A percentile compares a stretch with the other conserved stretches of the same genome.
Evolutionary conservation across 2,888 invertebrate species (phyloP).

Genomic region (Abrostola tripartita): DNA sequence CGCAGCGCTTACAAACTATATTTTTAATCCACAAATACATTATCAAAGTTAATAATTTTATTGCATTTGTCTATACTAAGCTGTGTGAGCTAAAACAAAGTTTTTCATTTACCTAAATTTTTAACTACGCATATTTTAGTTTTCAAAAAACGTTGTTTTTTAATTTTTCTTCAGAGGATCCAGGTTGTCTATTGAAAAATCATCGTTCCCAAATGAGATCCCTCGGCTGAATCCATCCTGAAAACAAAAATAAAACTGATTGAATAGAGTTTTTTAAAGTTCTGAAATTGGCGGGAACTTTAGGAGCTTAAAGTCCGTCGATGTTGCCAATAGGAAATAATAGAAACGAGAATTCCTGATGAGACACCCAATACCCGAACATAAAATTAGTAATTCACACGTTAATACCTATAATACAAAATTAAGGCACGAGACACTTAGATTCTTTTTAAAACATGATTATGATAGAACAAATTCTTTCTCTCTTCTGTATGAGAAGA

Average conservation of each 20-base stretch:
- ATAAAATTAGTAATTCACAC: too few relatives aligned
- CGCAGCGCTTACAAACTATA: slow-evolving; percentile 69
- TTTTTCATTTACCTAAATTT: slow-evolving; percentile 65
- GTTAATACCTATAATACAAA: too few relatives aligned
- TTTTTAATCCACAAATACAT: slow-evolving; percentile 62
- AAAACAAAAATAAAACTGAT: slow-evolving; percentile 66
- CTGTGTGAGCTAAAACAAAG: slow-evolving; percentile 74
- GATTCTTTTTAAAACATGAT: too few relatives aligned
- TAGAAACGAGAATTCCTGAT: neutral
- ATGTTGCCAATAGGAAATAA: neutral
- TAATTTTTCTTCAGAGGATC: slow-evolving; percentile 95
- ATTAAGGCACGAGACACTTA: too few relatives aligned
- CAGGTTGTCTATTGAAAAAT: slow-evolving; percentile 97
- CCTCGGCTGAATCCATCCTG: slow-evolving; percentile 97
- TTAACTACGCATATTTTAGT: slow-evolving; percentile 64
- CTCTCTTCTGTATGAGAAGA: neutral
- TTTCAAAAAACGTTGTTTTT: slow-evolving; percentile 52
- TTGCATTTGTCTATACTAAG: slow-evolving; percentile 69
- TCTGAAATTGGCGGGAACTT: neutral
- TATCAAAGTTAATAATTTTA: slow-evolving; percentile 58
- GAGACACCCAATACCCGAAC: neutral
- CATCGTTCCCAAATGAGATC: slow-evolving; percentile 96
- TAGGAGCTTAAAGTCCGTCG: neutral
- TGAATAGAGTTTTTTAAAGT: neutral
- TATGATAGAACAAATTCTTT: neutral